Evolutionary conservation across 2,888 invertebrate genomes (phyloP), one percentile per base, ranked within the genome.

Genomic region (Brachypalpus laphriformis): DNA sequence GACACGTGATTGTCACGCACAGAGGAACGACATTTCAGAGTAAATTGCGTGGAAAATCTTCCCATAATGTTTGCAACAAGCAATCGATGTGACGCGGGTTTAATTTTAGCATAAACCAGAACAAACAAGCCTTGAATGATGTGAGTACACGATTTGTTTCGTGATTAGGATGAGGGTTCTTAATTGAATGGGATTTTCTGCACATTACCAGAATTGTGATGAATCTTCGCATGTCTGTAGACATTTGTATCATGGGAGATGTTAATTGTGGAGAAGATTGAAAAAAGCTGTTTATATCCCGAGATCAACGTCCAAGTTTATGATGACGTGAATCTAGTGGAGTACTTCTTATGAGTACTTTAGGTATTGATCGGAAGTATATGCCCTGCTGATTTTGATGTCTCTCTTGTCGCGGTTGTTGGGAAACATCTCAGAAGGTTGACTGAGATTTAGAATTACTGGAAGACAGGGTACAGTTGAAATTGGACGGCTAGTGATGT

Each of bases 11-110:
- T 72, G 61, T 63, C 61, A 72, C 61, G 61, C 72, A 72, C 72
- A 63, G 37, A 59, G 45, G 31, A 28, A 45, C 40, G 51, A 51
- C 61, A 61, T 51, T 51, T 49, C 40, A 14, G 20, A 63, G 72
- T 42, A 72, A 72, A 72, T 72, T 72, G 63, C 61, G 72, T 72
- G 72, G 72, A 72, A 72, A 72, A 72, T 72, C 61, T 72, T 54
- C 61, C 11, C 51, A 42, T 72, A 72, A 72, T 63, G 61, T 72
- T 72, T 31, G 51, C 28, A 72, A 72, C 61, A 72, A 51, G 72
- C 72, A 63, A 61, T 54, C 72, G 63, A 54, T 72, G 61, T 54
- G 72, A 72, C 61, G 61, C 51, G 22, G 72, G 61, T 42, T 72
- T 54, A 61, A 54, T 20, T 72, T 72, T 63, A 72, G 54, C 61